A percentile compares a stretch with the other conserved stretches of the same genome.
Evolutionary conservation across 1,140 invertebrate species (phyloP).

Genomic region (Triops cancriformis): DNA sequence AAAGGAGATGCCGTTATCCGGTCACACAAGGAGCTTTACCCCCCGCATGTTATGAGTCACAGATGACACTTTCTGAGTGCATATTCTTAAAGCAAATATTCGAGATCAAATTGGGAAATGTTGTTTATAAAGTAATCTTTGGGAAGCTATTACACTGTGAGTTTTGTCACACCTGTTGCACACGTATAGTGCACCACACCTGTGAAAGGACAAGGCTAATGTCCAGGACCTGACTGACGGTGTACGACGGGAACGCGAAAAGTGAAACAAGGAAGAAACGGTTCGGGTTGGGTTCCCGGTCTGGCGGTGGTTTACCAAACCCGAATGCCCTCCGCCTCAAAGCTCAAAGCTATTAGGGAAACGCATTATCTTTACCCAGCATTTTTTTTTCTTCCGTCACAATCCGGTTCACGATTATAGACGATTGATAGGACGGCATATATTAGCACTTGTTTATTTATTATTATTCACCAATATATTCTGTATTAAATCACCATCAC

Average conservation of each 20-base stretch:
- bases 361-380: not conserved
- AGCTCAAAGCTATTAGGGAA: not conserved
- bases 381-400: not conserved
- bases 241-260: not conserved
- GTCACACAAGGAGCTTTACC: not conserved
- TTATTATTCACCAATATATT: no score
- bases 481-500: no score
- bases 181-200: not conserved
- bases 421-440: no score
- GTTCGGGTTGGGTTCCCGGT: not conserved
- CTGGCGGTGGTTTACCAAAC: not conserved
- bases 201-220: not conserved
- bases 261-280: not conserved
- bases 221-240: not conserved
- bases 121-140: not conserved
- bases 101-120: not conserved
- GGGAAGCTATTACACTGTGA: not conserved
- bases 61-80: not conserved
- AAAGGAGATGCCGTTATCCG: not conserved
- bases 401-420: not conserved
- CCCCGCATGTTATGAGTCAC: not conserved
- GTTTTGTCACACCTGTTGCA: not conserved
- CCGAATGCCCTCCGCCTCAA: not conserved
- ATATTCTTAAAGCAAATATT: not conserved
- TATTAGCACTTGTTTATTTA: no score